A percentile compares a stretch with the other conserved stretches of the same genome.
phyloP scores from a whole-genome alignment of 2,888 invertebrate species.

The Caenorhabditis uteleia region DNA sequence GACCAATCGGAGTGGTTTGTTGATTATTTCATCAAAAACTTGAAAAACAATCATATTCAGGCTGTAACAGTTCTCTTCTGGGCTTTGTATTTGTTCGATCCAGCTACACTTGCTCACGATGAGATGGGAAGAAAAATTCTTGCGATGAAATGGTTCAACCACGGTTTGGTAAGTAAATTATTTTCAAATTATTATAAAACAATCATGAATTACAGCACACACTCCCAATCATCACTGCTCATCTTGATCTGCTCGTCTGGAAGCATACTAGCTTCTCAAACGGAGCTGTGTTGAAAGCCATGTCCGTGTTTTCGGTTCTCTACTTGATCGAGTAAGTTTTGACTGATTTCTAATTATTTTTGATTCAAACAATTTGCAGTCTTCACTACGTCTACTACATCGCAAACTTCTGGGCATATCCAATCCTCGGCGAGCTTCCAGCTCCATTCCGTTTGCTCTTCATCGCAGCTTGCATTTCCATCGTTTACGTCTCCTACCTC shows the following conservation, averaged over 20 bases:
- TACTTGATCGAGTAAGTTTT: constrained; percentile 61
- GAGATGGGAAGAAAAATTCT: constrained; percentile 55
- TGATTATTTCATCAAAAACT: background rate
- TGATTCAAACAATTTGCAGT: constrained; percentile 48
- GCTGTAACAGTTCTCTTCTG: constrained; percentile 65
- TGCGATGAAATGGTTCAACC: constrained; percentile 59
- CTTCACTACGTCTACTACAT: constrained; percentile 57
- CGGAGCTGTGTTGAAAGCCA: constrained; percentile 35
- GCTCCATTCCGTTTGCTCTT: constrained; percentile 49
- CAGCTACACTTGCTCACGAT: constrained; percentile 52
- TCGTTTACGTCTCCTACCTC: constrained; percentile 48
- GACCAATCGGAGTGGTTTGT: constrained; percentile 49
- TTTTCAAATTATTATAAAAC: background rate
- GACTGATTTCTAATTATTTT: background rate
- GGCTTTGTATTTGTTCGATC: constrained; percentile 57
- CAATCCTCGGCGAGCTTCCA: constrained; percentile 59
- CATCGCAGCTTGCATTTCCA: constrained; percentile 48
- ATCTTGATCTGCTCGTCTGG: constrained; percentile 57
- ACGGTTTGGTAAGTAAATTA: constrained; percentile 51
- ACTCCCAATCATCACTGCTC: constrained; percentile 55
- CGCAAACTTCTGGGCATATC: constrained; percentile 65
- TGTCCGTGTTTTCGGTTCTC: constrained; percentile 35
- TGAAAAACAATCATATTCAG: constrained; percentile 30
- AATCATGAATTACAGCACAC: constrained; percentile 56
- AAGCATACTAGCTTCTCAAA: constrained; percentile 44